phyloP scores from a whole-genome alignment of 92 coral and sea anemone genomes.

The Parazoanthus darwini region DNA sequence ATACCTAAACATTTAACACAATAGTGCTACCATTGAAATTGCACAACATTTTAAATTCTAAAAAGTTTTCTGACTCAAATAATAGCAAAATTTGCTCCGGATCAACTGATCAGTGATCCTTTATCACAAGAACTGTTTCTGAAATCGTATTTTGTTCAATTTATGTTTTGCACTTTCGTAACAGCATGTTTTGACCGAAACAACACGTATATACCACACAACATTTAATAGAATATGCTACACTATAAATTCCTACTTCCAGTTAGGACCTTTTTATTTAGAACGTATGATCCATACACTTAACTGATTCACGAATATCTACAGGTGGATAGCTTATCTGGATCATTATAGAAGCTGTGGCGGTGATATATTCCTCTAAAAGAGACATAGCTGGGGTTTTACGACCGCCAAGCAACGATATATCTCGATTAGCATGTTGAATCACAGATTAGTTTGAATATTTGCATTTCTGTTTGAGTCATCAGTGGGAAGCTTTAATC shows the following conservation, averaged over 20 bases:
- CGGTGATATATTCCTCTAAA: background rate
- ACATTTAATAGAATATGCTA: background rate
- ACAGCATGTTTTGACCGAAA: background rate
- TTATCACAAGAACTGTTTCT: background rate
- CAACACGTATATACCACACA: background rate
- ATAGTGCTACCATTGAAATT: too few species aligned
- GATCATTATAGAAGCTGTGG: background rate
- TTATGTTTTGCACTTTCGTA: background rate
- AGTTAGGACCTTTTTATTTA: too few species aligned
- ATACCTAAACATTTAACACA: too few species aligned
- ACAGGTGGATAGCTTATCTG: background rate
- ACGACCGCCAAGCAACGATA: conserved; percentile 11
- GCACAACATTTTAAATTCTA: too few species aligned
- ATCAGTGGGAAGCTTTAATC: background rate
- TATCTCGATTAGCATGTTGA: background rate
- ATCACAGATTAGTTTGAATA: background rate
- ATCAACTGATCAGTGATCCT: too few species aligned
- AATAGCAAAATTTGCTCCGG: background rate
- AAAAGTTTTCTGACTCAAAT: background rate
- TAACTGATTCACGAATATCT: background rate
- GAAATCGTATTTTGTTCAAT: background rate
- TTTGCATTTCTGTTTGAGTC: conserved; percentile 5
- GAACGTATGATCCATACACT: too few species aligned
- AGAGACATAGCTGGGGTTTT: background rate
- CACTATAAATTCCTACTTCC: too few species aligned